Conservation (phyloP, 2,888 invertebrate species). For the Drosophila buzzatii region DNA sequence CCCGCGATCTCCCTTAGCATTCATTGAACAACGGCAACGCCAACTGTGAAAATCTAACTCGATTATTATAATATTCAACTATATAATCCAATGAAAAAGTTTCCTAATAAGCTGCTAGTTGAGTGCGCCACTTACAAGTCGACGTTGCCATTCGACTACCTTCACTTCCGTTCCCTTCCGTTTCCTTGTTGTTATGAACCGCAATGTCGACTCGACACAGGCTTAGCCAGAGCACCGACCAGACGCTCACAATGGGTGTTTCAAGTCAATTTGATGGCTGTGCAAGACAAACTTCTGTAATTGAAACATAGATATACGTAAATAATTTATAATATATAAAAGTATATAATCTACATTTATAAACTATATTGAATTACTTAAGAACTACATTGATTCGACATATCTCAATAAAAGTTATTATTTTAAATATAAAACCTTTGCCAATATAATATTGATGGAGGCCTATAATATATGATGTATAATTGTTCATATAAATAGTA, state of each 20-base stretch:
- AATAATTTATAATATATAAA: neutral
- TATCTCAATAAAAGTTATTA: no score
- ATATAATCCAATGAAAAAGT: constrained; percentile 77
- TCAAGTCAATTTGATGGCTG: constrained; percentile 33
- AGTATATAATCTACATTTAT: neutral
- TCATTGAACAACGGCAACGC: constrained; percentile 20
- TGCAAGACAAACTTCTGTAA: neutral
- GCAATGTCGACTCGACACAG: constrained; percentile 7
- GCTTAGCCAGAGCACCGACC: neutral
- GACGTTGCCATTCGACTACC: constrained; percentile 34
- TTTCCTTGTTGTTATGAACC: constrained; percentile 37
- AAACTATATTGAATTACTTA: neutral
- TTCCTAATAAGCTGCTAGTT: constrained; percentile 78
- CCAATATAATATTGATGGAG: no score
- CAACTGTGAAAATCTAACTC: constrained; percentile 64
- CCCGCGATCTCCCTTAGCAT: neutral
- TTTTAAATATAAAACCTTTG: no score
- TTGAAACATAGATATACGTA: neutral
- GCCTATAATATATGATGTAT: no score
- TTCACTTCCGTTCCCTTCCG: constrained; percentile 30
- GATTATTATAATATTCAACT: constrained; percentile 78
- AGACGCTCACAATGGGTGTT: constrained; percentile 28
- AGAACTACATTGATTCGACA: no score
- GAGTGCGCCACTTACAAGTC: constrained; percentile 59
- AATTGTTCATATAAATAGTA: no score